A percentile compares a stretch with the other conserved stretches of the same genome.
phyloP scores from a whole-genome alignment of 2,888 invertebrate genomes.

The Caenorhabditis becei region DNA sequence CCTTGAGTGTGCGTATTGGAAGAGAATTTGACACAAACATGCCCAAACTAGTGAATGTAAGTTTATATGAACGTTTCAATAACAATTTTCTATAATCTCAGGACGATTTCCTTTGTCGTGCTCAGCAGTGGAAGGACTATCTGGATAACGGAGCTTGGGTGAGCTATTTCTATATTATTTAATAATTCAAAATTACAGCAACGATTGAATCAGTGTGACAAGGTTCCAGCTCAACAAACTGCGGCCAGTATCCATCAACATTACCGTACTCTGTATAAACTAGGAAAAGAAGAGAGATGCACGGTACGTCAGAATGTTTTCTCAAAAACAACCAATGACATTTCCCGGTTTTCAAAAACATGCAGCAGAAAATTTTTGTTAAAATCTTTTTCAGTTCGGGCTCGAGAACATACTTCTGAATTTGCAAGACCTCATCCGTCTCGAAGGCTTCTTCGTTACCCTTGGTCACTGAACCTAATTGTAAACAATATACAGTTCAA shows the following conservation, averaged over 20 bases:
- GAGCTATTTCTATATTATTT: background rate
- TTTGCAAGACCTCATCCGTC: conserved; percentile 8
- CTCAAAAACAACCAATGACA: no score
- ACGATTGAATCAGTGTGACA: background rate
- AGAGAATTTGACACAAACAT: conserved; percentile 7
- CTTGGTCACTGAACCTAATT: background rate
- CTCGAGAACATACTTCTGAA: conserved; percentile 19
- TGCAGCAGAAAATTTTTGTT: no score
- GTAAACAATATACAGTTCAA: no score
- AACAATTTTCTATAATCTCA: background rate
- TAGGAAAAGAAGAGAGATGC: conserved; percentile 19
- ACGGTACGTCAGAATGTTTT: conserved; percentile 10
- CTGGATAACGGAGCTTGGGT: conserved; percentile 23
- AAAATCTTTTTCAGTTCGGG: conserved; percentile 22
- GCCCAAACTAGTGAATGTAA: conserved; percentile 12
- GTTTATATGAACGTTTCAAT: background rate
- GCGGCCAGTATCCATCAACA: conserved; percentile 4
- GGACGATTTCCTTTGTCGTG: conserved; percentile 8
- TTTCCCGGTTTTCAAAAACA: no score
- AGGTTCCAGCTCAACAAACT: no score
- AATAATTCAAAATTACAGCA: background rate
- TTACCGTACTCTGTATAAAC: background rate
- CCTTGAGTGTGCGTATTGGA: background rate
- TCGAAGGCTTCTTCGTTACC: conserved; percentile 19
- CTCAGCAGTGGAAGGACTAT: conserved; percentile 1